Conservation (phyloP, 2,888 invertebrate species). For the Norana najaformis region DNA sequence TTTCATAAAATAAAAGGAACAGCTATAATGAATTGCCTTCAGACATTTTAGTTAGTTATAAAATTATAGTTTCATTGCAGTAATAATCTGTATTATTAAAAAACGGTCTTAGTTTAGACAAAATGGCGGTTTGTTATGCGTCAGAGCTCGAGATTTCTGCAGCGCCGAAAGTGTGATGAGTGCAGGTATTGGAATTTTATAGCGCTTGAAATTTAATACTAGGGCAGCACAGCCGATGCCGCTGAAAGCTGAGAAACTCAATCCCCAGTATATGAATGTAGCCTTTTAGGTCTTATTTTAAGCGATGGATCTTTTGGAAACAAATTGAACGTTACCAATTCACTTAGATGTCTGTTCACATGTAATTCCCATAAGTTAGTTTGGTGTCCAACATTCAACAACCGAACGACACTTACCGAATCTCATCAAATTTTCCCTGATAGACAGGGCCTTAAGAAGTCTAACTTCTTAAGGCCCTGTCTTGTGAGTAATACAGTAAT, state of each 20-base stretch:
- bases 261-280: neutral
- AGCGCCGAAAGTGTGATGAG: neutral
- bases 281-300: too few species aligned
- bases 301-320: neutral
- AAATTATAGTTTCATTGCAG: neutral
- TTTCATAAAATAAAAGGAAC: neutral
- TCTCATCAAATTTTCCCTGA: too few species aligned
- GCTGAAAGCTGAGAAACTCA: neutral
- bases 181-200: neutral
- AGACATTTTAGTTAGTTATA: neutral
- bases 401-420: too few species aligned
- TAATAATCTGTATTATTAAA: neutral
- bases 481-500: too few species aligned
- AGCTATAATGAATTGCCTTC: neutral
- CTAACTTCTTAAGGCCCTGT: too few species aligned
- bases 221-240: neutral
- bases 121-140: neutral
- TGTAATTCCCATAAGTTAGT: neutral
- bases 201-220: neutral
- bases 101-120: constrained; percentile 7
- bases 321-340: neutral
- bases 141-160: too few species aligned
- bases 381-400: too few species aligned
- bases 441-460: too few species aligned
- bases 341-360: neutral